Conservation (phyloP, 2,888 invertebrate species). For the Antheraea yamamai region DNA sequence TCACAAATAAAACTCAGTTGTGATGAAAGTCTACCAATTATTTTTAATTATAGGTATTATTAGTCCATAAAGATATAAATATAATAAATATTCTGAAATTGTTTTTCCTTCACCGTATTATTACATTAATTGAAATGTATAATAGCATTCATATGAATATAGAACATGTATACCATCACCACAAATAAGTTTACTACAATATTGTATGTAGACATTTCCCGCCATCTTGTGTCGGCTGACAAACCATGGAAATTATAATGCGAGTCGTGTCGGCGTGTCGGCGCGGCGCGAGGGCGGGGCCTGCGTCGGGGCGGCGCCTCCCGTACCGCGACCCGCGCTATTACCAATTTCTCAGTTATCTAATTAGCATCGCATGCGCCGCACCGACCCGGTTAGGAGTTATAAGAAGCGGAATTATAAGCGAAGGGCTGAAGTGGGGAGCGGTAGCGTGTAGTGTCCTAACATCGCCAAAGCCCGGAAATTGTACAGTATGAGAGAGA, state of each 20-base stretch:
- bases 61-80: not conserved
- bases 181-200: not conserved
- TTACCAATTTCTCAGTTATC: slow-evolving; percentile 35
- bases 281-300: slow-evolving; percentile 27
- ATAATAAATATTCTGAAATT: not conserved
- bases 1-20: too few species aligned
- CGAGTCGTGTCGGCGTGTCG: slow-evolving; percentile 14
- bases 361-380: slow-evolving; percentile 24
- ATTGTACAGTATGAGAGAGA: slow-evolving; percentile 41
- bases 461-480: slow-evolving; percentile 59
- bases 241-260: slow-evolving; percentile 25
- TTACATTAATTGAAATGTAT: not conserved
- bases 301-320: slow-evolving; percentile 24
- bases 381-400: slow-evolving; percentile 26
- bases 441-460: slow-evolving; percentile 79
- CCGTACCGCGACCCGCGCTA: slow-evolving; percentile 28
- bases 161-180: not conserved
- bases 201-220: slow-evolving; percentile 26
- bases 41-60: too few species aligned
- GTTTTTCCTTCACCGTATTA: not conserved
- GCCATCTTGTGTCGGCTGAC: slow-evolving; percentile 45
- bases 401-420: slow-evolving; percentile 27
- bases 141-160: not conserved
- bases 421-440: slow-evolving; percentile 58
- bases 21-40: too few species aligned